Conservation (phyloP, 2,113 vertebrate genomes). For the Chitala chitala region DNA sequence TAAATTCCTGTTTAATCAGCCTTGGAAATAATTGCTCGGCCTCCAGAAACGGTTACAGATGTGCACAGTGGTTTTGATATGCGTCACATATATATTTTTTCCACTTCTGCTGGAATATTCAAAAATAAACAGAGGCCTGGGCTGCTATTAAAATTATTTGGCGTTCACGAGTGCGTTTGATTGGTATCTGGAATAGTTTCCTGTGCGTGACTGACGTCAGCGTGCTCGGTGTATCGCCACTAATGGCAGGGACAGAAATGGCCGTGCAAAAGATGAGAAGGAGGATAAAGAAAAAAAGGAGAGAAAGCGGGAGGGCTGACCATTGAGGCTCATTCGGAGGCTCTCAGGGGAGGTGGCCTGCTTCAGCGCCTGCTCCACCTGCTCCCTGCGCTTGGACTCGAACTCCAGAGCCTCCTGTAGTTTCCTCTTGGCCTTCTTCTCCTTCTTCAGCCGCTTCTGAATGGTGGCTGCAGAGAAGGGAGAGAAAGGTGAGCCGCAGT, state of each 20-base stretch:
- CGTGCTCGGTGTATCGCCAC: not conserved
- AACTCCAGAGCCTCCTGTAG: conserved; percentile 85
- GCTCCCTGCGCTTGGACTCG: conserved; percentile 78
- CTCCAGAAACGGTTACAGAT: conserved; percentile 41
- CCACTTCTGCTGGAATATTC: conserved; percentile 35
- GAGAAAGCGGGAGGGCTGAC: conserved; percentile 42
- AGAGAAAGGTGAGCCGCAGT: conserved; percentile 11
- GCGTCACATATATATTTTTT: conserved; percentile 23
- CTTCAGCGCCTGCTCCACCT: conserved; percentile 80
- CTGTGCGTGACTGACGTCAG: conserved; percentile 33
- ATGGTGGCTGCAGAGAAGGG: conserved; percentile 67
- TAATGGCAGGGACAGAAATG: conserved; percentile 29
- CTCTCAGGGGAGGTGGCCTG: conserved; percentile 69
- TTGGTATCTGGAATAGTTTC: conserved; percentile 40
- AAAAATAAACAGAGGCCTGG: conserved; percentile 38
- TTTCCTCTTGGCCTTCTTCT: conserved; percentile 89
- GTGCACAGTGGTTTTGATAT: conserved; percentile 28
- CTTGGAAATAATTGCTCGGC: conserved; percentile 40
- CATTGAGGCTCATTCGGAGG: conserved; percentile 72
- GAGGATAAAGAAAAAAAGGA: not conserved
- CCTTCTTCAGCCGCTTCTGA: conserved; percentile 85
- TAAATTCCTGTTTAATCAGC: conserved; percentile 45
- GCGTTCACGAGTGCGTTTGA: conserved; percentile 33
- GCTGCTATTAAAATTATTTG: conserved; percentile 37
- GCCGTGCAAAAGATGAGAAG: conserved; percentile 11